Evolutionary conservation across 2,888 invertebrate genomes (phyloP), one percentile per base, ranked within the genome.

Genomic region (Drosophila paranaensis): DNA sequence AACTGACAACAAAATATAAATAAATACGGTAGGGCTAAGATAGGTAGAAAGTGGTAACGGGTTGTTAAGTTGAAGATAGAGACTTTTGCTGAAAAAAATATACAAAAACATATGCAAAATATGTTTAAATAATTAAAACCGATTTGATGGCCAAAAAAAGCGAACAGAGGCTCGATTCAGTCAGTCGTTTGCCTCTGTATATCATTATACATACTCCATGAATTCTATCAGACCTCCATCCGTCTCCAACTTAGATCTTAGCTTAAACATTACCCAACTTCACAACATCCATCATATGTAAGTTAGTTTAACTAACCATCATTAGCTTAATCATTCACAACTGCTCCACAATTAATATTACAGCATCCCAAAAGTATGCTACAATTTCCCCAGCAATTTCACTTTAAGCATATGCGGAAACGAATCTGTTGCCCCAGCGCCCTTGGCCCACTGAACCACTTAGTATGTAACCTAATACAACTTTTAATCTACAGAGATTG

Each of bases 401-500:
- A 16, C 33, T 16, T 50, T 35, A 33, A 35, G 16, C 33, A 33
- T 33, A 33, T 50, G 48, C 48, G 30, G 30, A 11, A 37, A 42
- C 37, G 48, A 60, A 60, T 16, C 39, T 42, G 42, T n/a, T n/a
- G 16, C 6, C 8, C 13, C 20, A 30, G 27, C 30, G 50, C 43
- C 25, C 45, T 51, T 60, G 74, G 20, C 43, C 56, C 64, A 69
- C 45, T 77, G 77, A 71, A 50, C 68, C 54, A 77, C 60, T 74
- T 69, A 56, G 65, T 43, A 51, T 40, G 40, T 37, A 58, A 60
- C 20, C 64, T 69, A 73, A 74, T 76, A 71, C 45, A 82, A 78
- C 64, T 77, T 85, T 85, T 71, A 77, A 71, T 64, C 77, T 68
- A 63, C 30, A 69, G 40, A 76, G 64, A 71, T 65, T 72, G 67